Evolutionary conservation across 1,140 invertebrate genomes (phyloP).

Genomic region (Oncopodura yosiiana): DNA sequence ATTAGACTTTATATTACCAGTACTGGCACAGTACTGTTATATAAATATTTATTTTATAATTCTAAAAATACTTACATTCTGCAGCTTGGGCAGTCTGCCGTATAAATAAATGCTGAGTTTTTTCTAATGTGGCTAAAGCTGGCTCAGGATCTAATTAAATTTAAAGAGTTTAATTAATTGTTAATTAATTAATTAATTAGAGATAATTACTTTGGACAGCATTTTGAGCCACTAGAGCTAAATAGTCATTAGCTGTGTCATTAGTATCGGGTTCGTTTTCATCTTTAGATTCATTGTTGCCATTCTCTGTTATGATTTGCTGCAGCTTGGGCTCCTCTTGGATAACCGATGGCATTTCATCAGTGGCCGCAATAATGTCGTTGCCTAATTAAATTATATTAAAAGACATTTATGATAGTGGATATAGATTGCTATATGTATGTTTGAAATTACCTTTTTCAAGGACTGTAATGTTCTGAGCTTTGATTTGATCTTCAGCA

Average conservation of each 20-base stretch:
- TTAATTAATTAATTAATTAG: no score
- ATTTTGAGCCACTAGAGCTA: no score
- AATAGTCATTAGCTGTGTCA: no score
- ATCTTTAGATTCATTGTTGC: background rate
- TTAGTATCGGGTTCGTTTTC: no score
- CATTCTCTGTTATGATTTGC: background rate
- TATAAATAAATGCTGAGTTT: constrained; percentile 21
- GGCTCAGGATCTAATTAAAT: background rate
- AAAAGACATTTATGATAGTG: background rate
- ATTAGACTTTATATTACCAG: background rate
- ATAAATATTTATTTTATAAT: background rate
- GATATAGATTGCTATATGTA: background rate
- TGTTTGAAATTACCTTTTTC: background rate
- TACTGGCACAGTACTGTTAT: background rate
- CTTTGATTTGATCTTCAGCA: no score
- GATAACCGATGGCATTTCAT: background rate
- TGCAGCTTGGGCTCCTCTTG: background rate
- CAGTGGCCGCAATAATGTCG: background rate
- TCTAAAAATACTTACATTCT: constrained; percentile 5
- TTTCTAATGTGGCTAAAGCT: background rate
- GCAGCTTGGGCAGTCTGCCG: constrained; percentile 18
- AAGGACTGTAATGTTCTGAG: no score
- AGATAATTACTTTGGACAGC: no score
- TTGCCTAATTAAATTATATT: background rate
- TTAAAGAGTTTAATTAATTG: background rate